Evolutionary conservation across 2,797 vertebrate genomes (phyloP).

Genomic region (Acanthiza pusilla): DNA sequence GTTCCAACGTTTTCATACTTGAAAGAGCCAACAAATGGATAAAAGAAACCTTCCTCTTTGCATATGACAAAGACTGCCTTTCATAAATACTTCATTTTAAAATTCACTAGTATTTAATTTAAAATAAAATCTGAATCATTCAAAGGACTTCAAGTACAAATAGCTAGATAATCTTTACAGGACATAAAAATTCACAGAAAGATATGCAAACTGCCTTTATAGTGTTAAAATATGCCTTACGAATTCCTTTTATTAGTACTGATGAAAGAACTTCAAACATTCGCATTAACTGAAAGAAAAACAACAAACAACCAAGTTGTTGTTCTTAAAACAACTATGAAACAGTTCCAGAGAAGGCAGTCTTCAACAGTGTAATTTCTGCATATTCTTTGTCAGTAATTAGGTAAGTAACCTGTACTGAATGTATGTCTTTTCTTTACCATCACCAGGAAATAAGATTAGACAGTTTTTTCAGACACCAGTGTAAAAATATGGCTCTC

Average conservation of each 20-base stretch:
- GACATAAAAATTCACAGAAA: neutral
- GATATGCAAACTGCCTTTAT: neutral
- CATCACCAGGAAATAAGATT: neutral
- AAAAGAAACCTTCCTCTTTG: neutral
- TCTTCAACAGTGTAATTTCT: neutral
- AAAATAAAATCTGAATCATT: neutral
- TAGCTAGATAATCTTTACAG: neutral
- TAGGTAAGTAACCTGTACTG: neutral
- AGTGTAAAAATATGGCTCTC: neutral
- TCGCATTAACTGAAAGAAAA: neutral
- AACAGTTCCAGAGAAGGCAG: neutral
- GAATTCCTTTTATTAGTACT: neutral
- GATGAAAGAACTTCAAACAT: neutral
- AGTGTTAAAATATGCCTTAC: neutral
- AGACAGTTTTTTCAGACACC: neutral
- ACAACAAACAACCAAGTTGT: rapidly evolving
- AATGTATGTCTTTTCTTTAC: neutral
- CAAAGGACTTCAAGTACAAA: neutral
- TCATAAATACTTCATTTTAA: neutral
- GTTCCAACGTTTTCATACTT: neutral
- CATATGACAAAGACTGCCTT: neutral
- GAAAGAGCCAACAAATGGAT: neutral
- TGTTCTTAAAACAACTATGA: neutral
- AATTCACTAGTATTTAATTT: neutral
- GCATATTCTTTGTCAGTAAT: neutral